Evolutionary conservation across 2,113 vertebrate species (phyloP), one percentile per base, ranked within the genome.

Genomic region (Actinemys pallida): DNA sequence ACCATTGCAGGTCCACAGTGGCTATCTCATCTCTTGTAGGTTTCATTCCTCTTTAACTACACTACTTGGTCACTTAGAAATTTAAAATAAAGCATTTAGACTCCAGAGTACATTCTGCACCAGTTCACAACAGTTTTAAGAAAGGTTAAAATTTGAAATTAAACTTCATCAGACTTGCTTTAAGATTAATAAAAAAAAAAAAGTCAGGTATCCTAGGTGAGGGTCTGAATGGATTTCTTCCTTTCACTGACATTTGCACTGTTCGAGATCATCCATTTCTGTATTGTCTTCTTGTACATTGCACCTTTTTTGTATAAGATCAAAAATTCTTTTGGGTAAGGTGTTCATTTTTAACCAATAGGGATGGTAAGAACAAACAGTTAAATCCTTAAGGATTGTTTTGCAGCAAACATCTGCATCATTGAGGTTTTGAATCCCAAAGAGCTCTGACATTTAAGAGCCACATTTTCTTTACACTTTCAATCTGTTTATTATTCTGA

Each of bases 91-190:
- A 94, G 87, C 52, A 62, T 91, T 93, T 88, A 87, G 50, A 35
- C 79, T 91, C 84, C 5, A 0, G 56, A 89, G 53, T n/a, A 81
- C 10, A 96, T 45, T 92, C 94, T 56, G 79, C 87, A 85, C 57
- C 75, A 81, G 86, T 86, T 83, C 89, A 95, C 89, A 95, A 89
- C 87, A 87, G 10, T 89, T 95, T 96, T 86, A 81, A 88, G 50
- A 83, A 54, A 47, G 35, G 57, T 85, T 89, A 72, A 57, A 19
- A 91, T n/a, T 91, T 54, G 5, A 62, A 80, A 81, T 72, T 92
- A 52, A 83, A 80, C 3, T 8, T 45, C 5, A 3, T 54, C 25
- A 47, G 42, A 47, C 22, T 78, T 16, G 39, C 7, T 27, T 78
- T 47, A 45, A 47, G 24, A 13, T 78, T 69, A 59, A 29, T 29